Evolutionary conservation across 2,113 vertebrate species (phyloP).

Genomic region (Charadrius vociferus): DNA sequence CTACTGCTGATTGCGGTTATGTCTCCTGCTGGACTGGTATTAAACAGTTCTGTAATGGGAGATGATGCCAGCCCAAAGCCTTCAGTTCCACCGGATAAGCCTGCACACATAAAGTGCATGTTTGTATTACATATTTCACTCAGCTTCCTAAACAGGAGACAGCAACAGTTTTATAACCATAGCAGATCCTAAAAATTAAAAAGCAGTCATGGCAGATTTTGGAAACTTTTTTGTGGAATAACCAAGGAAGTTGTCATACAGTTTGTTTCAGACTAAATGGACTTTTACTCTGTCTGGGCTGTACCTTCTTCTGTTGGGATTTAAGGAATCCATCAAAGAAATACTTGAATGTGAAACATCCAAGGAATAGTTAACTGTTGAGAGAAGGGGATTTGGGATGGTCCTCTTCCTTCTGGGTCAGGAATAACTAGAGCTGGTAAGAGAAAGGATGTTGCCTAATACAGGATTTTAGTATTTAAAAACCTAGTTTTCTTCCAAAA

Average conservation of each 20-base stretch:
- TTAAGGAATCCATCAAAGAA: background rate
- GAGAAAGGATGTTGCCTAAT: constrained; percentile 13
- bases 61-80: background rate
- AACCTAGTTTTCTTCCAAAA: constrained; percentile 38
- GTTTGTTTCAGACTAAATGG: background rate
- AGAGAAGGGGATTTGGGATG: background rate
- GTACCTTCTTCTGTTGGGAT: background rate
- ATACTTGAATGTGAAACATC: background rate
- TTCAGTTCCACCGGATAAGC: background rate
- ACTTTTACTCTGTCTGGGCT: background rate
- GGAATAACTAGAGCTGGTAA: background rate
- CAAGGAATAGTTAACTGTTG: background rate
- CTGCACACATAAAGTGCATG: background rate
- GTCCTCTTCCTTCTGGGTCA: background rate
- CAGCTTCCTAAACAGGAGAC: background rate
- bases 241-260: background rate
- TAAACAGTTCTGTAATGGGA: background rate
- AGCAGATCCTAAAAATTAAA: background rate
- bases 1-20: background rate
- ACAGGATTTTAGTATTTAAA: constrained; percentile 10
- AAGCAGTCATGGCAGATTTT: background rate
- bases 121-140: background rate
- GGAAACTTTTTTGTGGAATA: background rate
- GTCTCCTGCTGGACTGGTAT: background rate
- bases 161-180: background rate